These are phyloP conservation scores for Acrocephalus arundinaceus DNA, from an alignment of 2,113 vertebrate genomes.

Conservation along the genomic window DNA sequence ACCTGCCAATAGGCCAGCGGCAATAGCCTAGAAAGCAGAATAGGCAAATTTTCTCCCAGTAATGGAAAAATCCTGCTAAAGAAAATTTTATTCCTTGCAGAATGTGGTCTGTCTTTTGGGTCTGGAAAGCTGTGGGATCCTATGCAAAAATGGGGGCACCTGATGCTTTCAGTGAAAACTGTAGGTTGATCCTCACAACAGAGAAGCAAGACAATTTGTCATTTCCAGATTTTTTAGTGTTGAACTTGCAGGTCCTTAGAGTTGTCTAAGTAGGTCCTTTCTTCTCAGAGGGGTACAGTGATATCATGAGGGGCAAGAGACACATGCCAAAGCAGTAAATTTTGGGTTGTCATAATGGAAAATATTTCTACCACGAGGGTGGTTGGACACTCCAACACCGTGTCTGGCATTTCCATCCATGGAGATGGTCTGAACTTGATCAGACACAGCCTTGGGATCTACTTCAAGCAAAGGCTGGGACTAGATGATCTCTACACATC, in stretches of 20 bases:
- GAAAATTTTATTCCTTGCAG: not conserved
- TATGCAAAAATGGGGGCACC: not conserved
- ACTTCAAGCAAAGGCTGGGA: not conserved
- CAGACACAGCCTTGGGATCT: not conserved
- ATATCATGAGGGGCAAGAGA: accelerated
- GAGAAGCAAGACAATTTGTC: not conserved
- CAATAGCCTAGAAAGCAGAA: not conserved
- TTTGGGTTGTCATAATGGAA: not conserved
- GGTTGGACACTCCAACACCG: not conserved
- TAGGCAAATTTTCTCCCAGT: not conserved
- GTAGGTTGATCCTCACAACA: not conserved
- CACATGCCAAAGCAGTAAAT: accelerated
- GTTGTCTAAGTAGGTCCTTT: not conserved
- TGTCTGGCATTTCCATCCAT: not conserved
- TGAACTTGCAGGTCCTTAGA: not conserved
- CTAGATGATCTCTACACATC: not conserved
- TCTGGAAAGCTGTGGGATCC: not conserved
- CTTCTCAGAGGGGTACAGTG: not conserved
- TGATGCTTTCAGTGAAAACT: not conserved
- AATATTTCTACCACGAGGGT: not conserved
- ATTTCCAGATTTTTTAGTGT: not conserved
- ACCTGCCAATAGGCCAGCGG: not conserved
- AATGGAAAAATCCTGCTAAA: not conserved
- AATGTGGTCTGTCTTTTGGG: not conserved
- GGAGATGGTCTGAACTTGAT: not conserved